phyloP scores from a whole-genome alignment of 2,888 invertebrate species.

The Thecophora atra region DNA sequence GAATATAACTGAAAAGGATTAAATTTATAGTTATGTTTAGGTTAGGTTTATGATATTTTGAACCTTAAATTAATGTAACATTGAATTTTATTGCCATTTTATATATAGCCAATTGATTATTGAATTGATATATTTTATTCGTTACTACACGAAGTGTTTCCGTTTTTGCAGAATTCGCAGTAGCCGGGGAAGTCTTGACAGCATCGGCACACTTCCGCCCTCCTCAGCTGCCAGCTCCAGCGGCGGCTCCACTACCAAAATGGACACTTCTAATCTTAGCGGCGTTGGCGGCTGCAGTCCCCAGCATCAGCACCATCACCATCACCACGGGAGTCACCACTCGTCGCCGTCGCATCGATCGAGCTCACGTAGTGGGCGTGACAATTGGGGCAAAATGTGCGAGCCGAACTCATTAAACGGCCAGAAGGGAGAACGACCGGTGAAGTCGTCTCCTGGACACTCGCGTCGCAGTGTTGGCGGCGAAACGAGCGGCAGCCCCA shows the following conservation, averaged over 20 bases:
- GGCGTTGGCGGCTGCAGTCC: conserved; percentile 45
- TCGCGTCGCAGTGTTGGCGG: conserved; percentile 56
- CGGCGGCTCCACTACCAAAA: conserved; percentile 53
- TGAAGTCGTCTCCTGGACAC: conserved; percentile 65
- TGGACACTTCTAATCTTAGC: conserved; percentile 49
- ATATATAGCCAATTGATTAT: no score
- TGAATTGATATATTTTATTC: no score
- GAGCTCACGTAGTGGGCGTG: conserved; percentile 59
- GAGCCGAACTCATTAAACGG: conserved; percentile 57
- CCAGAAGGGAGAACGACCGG: conserved; percentile 62
- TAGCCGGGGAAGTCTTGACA: conserved; percentile 65
- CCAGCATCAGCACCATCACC: conserved; percentile 44
- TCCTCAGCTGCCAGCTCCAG: conserved; percentile 62
- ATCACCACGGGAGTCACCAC: conserved; percentile 36
- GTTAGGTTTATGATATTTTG: no score
- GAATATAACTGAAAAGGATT: no score
- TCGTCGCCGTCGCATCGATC: conserved; percentile 48
- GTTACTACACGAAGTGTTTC: no score
- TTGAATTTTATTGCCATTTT: no score
- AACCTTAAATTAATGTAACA: no score
- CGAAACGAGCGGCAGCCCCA: conserved; percentile 60
- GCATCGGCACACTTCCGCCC: conserved; percentile 63
- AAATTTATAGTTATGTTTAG: no score
- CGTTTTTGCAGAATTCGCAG: conserved; percentile 61
- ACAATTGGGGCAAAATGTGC: conserved; percentile 65